Evolutionary conservation across 2,888 invertebrate species (phyloP).

Genomic region (Synanthedon vespiformis): DNA sequence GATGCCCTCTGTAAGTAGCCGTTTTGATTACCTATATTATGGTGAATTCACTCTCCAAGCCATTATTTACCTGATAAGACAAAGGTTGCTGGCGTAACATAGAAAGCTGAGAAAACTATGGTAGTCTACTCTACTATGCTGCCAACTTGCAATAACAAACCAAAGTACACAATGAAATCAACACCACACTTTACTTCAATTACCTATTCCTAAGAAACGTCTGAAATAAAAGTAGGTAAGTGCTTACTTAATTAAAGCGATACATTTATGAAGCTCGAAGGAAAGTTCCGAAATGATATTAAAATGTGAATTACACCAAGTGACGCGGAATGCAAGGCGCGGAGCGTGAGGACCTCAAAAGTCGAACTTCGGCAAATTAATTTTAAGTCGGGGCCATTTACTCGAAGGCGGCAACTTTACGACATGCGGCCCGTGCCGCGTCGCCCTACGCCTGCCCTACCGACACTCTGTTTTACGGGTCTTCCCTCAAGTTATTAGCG

Average conservation of each 20-base stretch:
- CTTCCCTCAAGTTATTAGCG: conserved; percentile 10
- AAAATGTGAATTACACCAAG: conserved; percentile 6
- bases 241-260: background rate
- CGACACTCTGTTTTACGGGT: conserved; percentile 8
- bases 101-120: too few species aligned
- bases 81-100: too few species aligned
- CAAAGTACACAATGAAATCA: too few species aligned
- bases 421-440: conserved; percentile 1
- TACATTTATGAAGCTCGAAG: background rate
- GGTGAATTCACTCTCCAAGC: too few species aligned
- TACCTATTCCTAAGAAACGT: too few species aligned
- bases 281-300: background rate
- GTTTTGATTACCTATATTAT: too few species aligned
- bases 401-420: background rate
- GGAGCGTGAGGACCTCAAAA: conserved; percentile 3
- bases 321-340: conserved; percentile 8
- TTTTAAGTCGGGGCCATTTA: conserved; percentile 12
- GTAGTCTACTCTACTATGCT: too few species aligned
- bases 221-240: background rate
- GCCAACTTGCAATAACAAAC: too few species aligned
- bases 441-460: background rate
- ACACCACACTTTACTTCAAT: too few species aligned
- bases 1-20: conserved; percentile 29
- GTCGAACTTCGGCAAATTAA: conserved; percentile 10
- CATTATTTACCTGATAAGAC: too few species aligned